A percentile compares a stretch with the other conserved stretches of the same genome.
These are phyloP conservation scores for Zelostemma sp. DNA, from an alignment of 1,140 invertebrate species.

Conservation along the genomic window DNA sequence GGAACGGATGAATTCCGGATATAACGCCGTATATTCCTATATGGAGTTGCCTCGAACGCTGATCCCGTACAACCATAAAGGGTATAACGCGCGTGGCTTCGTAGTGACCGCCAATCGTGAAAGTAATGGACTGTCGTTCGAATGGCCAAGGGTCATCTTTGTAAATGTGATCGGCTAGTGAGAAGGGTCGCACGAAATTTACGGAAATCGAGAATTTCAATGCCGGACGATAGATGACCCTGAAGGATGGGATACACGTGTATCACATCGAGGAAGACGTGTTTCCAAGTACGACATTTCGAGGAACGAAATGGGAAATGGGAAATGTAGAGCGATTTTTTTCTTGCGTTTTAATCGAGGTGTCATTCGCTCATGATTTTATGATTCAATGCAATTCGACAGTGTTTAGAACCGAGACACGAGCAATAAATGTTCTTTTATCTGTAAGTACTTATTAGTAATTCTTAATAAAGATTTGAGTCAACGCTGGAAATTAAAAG, in stretches of 20 bases:
- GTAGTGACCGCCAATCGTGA: conserved; percentile 12
- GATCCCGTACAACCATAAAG: conserved; percentile 23
- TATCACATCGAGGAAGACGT: neutral
- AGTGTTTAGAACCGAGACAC: conserved; percentile 1
- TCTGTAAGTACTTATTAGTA: too few relatives aligned
- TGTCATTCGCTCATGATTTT: too few relatives aligned
- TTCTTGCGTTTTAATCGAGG: too few relatives aligned
- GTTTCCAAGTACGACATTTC: too few relatives aligned
- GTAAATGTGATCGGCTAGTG: neutral
- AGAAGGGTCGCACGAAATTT: neutral
- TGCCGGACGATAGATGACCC: conserved; percentile 1
- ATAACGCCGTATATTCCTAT: conserved; percentile 64
- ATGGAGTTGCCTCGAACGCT: conserved; percentile 52
- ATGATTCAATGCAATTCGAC: conserved; percentile 1
- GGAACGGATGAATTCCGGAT: conserved; percentile 65
- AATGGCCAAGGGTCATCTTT: conserved; percentile 2
- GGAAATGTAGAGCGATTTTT: too few relatives aligned
- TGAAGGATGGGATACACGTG: neutral
- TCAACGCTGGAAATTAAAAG: too few relatives aligned
- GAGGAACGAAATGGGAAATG: too few relatives aligned
- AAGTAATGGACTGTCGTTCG: conserved; percentile 15
- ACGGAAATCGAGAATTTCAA: conserved; percentile 19
- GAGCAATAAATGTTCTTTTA: too few relatives aligned
- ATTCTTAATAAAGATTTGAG: too few relatives aligned
- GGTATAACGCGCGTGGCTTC: conserved; percentile 17